Percentiles rank a stretch among this genome's conserved stretches.
Evolutionary conservation across 2,113 vertebrate species (phyloP).

Genomic region (Scomber japonicus): DNA sequence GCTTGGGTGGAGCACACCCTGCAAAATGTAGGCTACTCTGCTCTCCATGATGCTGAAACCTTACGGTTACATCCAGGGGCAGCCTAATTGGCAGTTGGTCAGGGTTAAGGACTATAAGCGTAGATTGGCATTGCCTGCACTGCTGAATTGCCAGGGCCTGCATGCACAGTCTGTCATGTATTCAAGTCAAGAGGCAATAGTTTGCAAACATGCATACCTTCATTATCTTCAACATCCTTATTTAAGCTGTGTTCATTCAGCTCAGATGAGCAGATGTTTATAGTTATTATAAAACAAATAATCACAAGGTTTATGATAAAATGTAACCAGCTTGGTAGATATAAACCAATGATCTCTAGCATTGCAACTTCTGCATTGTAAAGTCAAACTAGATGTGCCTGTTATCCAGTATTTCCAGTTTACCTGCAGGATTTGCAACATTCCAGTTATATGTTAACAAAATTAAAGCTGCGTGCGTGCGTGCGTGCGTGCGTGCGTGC

Average conservation of each 20-base stretch:
- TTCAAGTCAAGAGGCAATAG: conserved; percentile 16
- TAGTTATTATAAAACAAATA: background rate
- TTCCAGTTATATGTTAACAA: background rate
- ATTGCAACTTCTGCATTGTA: background rate
- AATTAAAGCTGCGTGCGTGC: background rate
- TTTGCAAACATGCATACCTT: background rate
- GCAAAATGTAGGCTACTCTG: conserved; percentile 72
- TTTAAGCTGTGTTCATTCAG: background rate
- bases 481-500: background rate
- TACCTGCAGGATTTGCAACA: background rate
- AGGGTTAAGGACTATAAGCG: conserved; percentile 75
- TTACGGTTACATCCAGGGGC: conserved; percentile 61
- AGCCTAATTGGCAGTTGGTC: conserved; percentile 84
- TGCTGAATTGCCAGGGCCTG: conserved; percentile 37
- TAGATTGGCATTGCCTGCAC: conserved; percentile 63
- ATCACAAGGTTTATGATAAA: background rate
- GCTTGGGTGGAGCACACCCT: conserved; percentile 77
- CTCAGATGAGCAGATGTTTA: background rate
- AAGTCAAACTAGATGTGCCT: background rate
- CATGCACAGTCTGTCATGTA: conserved; percentile 24
- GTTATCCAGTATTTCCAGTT: background rate
- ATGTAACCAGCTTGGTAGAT: background rate
- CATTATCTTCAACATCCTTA: conserved; percentile 7
- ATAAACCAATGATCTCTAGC: conserved; percentile 1
- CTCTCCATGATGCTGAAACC: conserved; percentile 67